These are phyloP conservation scores for Macrobrachium nipponense DNA, from an alignment of 1,140 invertebrate species.

Conservation along the genomic window DNA sequence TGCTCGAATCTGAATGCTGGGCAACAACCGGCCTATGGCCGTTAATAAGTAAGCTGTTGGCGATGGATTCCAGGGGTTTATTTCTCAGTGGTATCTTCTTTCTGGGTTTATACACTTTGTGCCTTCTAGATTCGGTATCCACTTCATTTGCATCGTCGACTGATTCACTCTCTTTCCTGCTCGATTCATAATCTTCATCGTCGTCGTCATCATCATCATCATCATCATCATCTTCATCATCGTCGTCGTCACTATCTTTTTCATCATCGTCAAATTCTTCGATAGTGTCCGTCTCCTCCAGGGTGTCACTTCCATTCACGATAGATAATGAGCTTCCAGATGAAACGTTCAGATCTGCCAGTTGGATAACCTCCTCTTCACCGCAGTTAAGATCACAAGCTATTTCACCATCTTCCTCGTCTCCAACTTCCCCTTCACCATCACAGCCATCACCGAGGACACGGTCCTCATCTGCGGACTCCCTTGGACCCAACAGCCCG, in stretches of 20 bases:
- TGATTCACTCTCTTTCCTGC: background rate
- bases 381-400: background rate
- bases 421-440: background rate
- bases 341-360: no score
- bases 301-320: no score
- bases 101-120: no score
- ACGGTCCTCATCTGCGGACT: no score
- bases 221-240: background rate
- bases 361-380: no score
- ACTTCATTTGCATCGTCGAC: background rate
- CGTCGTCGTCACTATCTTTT: background rate
- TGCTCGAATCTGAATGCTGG: background rate
- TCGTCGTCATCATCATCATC: background rate
- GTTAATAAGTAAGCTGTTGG: background rate
- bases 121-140: no score
- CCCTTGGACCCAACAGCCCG: no score
- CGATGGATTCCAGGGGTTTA: no score
- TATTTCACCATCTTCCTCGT: background rate
- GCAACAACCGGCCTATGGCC: background rate
- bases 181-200: background rate
- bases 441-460: background rate
- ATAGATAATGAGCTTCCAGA: no score
- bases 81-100: no score
- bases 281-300: no score
- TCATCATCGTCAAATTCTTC: no score